Percentiles rank a stretch among this genome's conserved stretches.
Evolutionary conservation across 2,113 vertebrate genomes (phyloP).

Genomic region (Oncorhynchus masou): DNA sequence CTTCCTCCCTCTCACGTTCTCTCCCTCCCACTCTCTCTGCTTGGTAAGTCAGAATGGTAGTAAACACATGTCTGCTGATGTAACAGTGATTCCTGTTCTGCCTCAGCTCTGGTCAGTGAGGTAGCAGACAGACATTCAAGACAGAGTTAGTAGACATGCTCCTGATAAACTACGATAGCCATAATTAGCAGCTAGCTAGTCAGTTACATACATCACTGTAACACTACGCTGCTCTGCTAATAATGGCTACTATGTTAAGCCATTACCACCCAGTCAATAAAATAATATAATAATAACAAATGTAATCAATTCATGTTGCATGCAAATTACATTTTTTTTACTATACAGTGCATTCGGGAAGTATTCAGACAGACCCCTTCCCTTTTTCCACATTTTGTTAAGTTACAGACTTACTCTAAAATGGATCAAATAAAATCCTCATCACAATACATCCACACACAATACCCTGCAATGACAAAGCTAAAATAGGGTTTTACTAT

Average conservation of each 20-base stretch:
- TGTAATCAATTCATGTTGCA: too few relatives aligned
- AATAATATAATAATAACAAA: conserved; percentile 22
- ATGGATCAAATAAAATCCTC: too few relatives aligned
- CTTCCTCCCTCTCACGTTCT: background rate
- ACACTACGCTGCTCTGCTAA: conserved; percentile 45
- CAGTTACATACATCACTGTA: conserved; percentile 65
- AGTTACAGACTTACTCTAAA: too few relatives aligned
- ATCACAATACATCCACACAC: too few relatives aligned
- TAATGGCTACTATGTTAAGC: conserved; percentile 67
- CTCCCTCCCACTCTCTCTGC: conserved; percentile 49
- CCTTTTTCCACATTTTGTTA: too few relatives aligned
- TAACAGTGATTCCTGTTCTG: conserved; percentile 48
- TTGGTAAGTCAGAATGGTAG: conserved; percentile 57
- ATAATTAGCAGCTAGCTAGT: conserved; percentile 58
- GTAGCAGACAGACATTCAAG: conserved; percentile 62
- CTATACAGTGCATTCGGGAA: too few relatives aligned
- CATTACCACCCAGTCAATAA: conserved; percentile 16
- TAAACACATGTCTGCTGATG: conserved; percentile 51
- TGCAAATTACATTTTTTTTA: too few relatives aligned
- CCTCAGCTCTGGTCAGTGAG: conserved; percentile 54
- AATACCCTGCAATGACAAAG: too few relatives aligned
- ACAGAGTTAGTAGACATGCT: conserved; percentile 50
- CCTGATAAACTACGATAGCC: conserved; percentile 62
- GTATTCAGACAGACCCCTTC: too few relatives aligned
- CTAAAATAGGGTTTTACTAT: too few relatives aligned